These are phyloP conservation scores for Nasonia longicornis DNA, from an alignment of 1,140 invertebrate species.

Conservation along the genomic window DNA sequence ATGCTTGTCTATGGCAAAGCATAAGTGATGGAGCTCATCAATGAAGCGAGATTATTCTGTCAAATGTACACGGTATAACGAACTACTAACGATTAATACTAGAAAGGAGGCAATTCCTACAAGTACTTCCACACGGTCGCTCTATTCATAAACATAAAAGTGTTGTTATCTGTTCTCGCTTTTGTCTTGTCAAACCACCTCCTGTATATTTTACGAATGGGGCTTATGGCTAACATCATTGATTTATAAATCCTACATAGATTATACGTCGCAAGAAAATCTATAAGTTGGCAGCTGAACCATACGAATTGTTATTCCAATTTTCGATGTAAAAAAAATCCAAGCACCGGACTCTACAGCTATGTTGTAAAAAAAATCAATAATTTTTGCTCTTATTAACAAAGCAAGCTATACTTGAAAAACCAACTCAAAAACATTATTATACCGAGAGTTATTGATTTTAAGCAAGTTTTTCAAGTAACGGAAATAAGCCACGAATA, in stretches of 20 bases:
- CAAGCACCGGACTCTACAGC: too few species aligned
- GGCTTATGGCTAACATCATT: slow-evolving; percentile 6
- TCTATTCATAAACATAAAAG: background rate
- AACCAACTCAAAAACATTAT: too few species aligned
- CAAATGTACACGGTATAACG: slow-evolving; percentile 22
- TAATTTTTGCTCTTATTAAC: too few species aligned
- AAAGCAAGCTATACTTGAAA: too few species aligned
- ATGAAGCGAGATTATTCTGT: background rate
- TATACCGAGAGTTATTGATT: too few species aligned
- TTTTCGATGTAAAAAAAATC: background rate
- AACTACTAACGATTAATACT: slow-evolving; percentile 31
- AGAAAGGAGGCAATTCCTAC: background rate
- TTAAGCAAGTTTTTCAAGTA: background rate
- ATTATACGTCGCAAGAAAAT: slow-evolving; percentile 1
- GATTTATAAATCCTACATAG: background rate
- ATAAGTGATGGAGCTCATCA: slow-evolving; percentile 52
- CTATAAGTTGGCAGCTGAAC: background rate
- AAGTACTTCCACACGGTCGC: slow-evolving; percentile 24
- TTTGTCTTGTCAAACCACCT: background rate
- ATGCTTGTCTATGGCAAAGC: slow-evolving; percentile 49
- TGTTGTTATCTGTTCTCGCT: background rate
- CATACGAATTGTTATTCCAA: slow-evolving; percentile 4
- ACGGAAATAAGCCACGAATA: background rate
- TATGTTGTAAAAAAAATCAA: too few species aligned
- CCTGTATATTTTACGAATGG: background rate